phyloP scores from a whole-genome alignment of 2,113 vertebrate species.

The Laterallus jamaicensis region DNA sequence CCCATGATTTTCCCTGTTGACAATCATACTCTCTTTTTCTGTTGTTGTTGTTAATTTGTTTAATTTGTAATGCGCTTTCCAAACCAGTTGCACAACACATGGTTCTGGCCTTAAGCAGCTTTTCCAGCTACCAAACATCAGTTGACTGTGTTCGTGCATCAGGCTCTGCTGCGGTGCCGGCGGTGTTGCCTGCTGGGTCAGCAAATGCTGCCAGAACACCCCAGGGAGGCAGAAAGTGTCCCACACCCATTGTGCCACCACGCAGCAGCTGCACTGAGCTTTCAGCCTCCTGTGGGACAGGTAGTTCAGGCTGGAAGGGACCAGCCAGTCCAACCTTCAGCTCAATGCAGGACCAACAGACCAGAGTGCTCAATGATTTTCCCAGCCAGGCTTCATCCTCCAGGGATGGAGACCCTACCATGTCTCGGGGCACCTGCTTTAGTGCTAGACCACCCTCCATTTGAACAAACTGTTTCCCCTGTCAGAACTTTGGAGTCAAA shows the following conservation, averaged over 20 bases:
- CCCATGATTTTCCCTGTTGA: not conserved
- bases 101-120: constrained; percentile 17
- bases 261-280: not conserved
- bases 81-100: constrained; percentile 24
- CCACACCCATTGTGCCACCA: not conserved
- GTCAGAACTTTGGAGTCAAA: not conserved
- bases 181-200: not conserved
- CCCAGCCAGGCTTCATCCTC: not conserved
- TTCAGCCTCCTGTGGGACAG: not conserved
- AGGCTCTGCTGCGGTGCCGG: accelerated
- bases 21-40: not conserved
- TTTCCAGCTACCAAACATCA: not conserved
- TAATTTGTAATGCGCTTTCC: constrained; percentile 22
- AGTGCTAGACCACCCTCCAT: not conserved
- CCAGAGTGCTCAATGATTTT: not conserved
- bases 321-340: not conserved
- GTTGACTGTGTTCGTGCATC: not conserved
- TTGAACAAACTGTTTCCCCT: not conserved
- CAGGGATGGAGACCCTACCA: not conserved
- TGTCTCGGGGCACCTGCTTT: not conserved
- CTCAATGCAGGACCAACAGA: not conserved
- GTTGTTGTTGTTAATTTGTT: not conserved
- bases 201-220: not conserved
- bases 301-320: not conserved
- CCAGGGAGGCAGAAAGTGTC: not conserved